phyloP scores from a whole-genome alignment of 2,888 invertebrate genomes.

The Andrena bicolor region DNA sequence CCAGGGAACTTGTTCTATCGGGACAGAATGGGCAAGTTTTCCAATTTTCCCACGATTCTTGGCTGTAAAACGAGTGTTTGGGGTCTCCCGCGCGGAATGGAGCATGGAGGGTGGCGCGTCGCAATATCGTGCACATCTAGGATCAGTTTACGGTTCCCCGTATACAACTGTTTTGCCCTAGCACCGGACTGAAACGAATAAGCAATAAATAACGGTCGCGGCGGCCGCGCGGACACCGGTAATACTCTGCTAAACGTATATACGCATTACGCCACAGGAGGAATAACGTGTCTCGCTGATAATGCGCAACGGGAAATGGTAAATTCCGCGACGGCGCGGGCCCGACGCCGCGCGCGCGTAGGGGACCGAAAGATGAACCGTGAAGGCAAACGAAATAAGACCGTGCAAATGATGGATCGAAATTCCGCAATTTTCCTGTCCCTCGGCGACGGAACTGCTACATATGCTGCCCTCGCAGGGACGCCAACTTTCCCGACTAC shows the following conservation, averaged over 20 bases:
- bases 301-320: no score
- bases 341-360: background rate
- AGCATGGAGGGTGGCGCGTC: background rate
- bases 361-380: slow-evolving; percentile 2
- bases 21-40: slow-evolving; percentile 61
- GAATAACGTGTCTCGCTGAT: slow-evolving; percentile 48
- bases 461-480: slow-evolving; percentile 40
- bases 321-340: no score
- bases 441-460: slow-evolving; percentile 12
- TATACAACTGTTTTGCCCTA: slow-evolving; percentile 46
- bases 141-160: slow-evolving; percentile 59
- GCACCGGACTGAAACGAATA: slow-evolving; percentile 57
- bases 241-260: slow-evolving; percentile 65
- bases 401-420: slow-evolving; percentile 60
- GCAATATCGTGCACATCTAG: slow-evolving; percentile 52
- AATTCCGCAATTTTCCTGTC: slow-evolving; percentile 62
- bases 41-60: slow-evolving; percentile 61
- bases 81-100: background rate
- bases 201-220: slow-evolving; percentile 70
- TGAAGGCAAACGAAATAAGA: slow-evolving; percentile 30
- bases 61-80: slow-evolving; percentile 43
- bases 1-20: slow-evolving; percentile 48
- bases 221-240: slow-evolving; percentile 38
- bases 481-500: slow-evolving; percentile 58
- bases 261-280: slow-evolving; percentile 39